Evolutionary conservation across 2,113 vertebrate genomes (phyloP).

Genomic region (Crotophaga sulcirostris): DNA sequence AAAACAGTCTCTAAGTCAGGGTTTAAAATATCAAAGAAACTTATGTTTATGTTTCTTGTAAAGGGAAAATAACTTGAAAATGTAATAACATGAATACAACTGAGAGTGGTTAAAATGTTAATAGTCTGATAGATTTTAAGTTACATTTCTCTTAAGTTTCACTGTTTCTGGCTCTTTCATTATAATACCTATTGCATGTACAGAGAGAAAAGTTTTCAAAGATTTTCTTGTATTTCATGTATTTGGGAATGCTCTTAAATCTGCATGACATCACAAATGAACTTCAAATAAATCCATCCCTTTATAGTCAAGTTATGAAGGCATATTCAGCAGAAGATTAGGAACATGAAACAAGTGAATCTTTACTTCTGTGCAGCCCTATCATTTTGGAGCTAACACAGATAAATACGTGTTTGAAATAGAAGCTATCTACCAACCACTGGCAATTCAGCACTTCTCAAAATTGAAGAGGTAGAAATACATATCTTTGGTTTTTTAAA

Average conservation of each 20-base stretch:
- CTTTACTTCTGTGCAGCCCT: constrained; percentile 25
- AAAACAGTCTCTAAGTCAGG: not conserved
- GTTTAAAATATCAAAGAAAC: constrained; percentile 41
- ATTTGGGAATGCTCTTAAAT: constrained; percentile 10
- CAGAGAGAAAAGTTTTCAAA: not conserved
- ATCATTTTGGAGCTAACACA: constrained; percentile 48
- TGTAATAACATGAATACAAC: not conserved
- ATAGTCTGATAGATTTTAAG: not conserved
- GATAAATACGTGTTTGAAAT: constrained; percentile 62
- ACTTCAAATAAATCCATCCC: constrained; percentile 26
- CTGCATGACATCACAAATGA: not conserved
- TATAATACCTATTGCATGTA: not conserved
- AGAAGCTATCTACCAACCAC: constrained; percentile 50
- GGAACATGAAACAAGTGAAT: constrained; percentile 31
- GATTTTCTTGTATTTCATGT: not conserved
- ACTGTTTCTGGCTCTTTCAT: not conserved
- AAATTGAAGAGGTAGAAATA: constrained; percentile 42
- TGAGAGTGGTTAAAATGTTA: constrained; percentile 6
- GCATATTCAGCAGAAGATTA: constrained; percentile 37
- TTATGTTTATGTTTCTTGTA: constrained; percentile 42
- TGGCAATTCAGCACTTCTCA: constrained; percentile 19
- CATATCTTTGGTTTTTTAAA: not conserved
- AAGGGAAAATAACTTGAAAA: constrained; percentile 55
- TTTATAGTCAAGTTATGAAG: constrained; percentile 38
- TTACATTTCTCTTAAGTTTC: not conserved